Percentiles rank a stretch among this genome's conserved stretches.
Evolutionary conservation across 23 tunicate species (phyloP).

Genomic region (Halocynthia aurantium): DNA sequence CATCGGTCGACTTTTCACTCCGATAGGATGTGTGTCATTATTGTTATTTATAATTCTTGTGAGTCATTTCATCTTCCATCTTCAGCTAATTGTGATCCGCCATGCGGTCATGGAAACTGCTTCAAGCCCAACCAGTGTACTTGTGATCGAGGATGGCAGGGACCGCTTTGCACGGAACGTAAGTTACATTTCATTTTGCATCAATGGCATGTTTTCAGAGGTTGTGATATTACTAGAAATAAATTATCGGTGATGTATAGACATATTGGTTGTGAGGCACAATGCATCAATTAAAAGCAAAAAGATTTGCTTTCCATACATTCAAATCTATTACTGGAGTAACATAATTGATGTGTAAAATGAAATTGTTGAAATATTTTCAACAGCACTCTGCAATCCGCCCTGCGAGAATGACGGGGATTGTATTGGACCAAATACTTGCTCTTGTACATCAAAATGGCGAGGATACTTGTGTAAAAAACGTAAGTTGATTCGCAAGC

Average conservation of each 20-base stretch:
- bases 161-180: constrained; percentile 32
- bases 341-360: neutral
- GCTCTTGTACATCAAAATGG: constrained; percentile 32
- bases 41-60: neutral
- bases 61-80: neutral
- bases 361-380: neutral
- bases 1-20: no score
- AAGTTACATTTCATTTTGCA: neutral
- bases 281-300: no score
- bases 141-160: constrained; percentile 41
- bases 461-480: constrained; percentile 35
- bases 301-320: no score
- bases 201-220: neutral
- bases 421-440: constrained; percentile 31
- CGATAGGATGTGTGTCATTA: neutral
- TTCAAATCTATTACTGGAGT: no score
- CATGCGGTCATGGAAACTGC: constrained; percentile 43
- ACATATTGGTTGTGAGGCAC: no score
- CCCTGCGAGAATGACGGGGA: constrained; percentile 27
- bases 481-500: constrained; percentile 23
- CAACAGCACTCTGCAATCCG: constrained; percentile 26
- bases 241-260: no score
- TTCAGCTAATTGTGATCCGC: constrained; percentile 41
- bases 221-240: neutral
- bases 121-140: constrained; percentile 18